Conservation (phyloP, 2,797 vertebrate genomes). For the Fundulus diaphanus region DNA sequence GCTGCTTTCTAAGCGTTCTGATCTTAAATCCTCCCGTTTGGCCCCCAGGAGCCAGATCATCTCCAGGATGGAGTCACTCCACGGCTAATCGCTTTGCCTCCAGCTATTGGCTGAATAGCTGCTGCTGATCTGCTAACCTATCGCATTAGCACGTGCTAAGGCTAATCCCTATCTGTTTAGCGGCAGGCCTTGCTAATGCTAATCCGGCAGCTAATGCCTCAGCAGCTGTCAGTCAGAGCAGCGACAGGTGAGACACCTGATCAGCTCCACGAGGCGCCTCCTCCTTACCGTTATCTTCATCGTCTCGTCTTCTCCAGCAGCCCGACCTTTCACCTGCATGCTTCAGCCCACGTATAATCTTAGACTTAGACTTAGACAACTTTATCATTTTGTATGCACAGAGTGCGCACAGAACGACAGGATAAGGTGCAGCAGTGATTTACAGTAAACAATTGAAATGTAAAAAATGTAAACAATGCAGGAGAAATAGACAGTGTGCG, state of each 20-base stretch:
- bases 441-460: too few relatives aligned
- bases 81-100: constrained; percentile 22
- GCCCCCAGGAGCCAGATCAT: constrained; percentile 1
- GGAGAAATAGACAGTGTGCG: too few relatives aligned
- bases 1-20: not conserved
- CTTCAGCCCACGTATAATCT: too few relatives aligned
- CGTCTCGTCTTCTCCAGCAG: too few relatives aligned
- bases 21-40: not conserved
- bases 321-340: too few relatives aligned
- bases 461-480: too few relatives aligned
- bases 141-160: constrained; percentile 42
- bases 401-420: too few relatives aligned
- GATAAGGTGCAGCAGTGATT: too few relatives aligned
- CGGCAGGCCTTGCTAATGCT: constrained; percentile 25
- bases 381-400: too few relatives aligned
- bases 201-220: constrained; percentile 57
- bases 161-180: constrained; percentile 54
- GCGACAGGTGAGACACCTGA: not conserved
- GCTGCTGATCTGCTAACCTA: constrained; percentile 47
- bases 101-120: constrained; percentile 28
- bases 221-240: constrained; percentile 40
- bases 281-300: not conserved
- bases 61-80: constrained; percentile 7
- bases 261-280: too few relatives aligned
- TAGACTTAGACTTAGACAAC: too few relatives aligned